These are phyloP conservation scores for Strix aluco DNA, from an alignment of 2,113 vertebrate genomes.

Conservation along the genomic window DNA sequence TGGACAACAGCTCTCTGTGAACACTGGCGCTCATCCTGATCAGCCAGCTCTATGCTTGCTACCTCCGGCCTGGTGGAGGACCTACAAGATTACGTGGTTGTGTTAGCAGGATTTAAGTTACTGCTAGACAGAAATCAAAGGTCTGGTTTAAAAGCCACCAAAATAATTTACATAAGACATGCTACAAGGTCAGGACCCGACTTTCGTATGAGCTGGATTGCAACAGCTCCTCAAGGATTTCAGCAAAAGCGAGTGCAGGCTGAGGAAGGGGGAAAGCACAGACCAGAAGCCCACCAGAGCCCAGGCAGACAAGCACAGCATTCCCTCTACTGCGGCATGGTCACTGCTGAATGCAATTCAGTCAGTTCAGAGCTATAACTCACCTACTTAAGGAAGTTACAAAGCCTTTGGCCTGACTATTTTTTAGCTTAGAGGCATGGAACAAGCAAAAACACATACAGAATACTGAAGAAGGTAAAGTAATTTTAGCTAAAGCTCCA, in stretches of 20 bases:
- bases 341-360: background rate
- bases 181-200: accelerated
- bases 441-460: background rate
- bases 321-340: accelerated
- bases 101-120: background rate
- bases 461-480: background rate
- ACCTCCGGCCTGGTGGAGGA: conserved; percentile 91
- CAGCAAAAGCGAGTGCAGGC: accelerated
- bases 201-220: background rate
- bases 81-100: conserved; percentile 63
- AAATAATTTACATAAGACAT: accelerated
- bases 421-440: background rate
- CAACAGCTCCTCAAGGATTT: background rate
- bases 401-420: background rate
- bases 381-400: background rate
- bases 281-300: background rate
- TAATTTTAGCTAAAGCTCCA: background rate
- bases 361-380: background rate
- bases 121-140: background rate
- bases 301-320: background rate
- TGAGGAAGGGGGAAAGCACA: too few relatives aligned
- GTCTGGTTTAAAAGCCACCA: background rate
- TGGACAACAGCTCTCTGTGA: conserved; percentile 88
- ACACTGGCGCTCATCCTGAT: conserved; percentile 77
- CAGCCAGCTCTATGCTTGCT: conserved; percentile 86